Percentiles rank a stretch among this genome's conserved stretches.
Conservation (phyloP, 2,797 vertebrate species). For the Orientallactaga sibirica region DNA sequence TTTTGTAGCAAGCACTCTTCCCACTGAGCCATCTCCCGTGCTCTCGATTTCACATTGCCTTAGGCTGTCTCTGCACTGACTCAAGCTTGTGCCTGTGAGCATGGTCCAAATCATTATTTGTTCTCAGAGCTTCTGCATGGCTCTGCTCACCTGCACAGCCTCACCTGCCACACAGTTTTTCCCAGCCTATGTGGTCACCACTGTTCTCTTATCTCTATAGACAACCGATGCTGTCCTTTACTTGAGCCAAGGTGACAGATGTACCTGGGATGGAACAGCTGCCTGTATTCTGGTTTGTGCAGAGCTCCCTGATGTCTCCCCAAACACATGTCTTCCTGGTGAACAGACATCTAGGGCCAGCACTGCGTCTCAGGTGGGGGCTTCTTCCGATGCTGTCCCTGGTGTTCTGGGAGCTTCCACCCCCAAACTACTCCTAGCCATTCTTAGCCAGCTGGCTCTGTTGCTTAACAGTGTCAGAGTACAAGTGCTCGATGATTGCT, state of each 20-base stretch:
- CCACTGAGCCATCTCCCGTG: neutral
- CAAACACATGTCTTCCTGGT: accelerated
- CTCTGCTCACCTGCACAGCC: accelerated
- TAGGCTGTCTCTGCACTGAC: neutral
- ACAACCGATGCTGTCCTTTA: accelerated
- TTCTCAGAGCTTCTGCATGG: neutral
- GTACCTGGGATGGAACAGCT: neutral
- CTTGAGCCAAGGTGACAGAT: too few relatives aligned
- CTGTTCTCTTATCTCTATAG: neutral
- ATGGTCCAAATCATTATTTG: accelerated
- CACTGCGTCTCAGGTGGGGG: accelerated
- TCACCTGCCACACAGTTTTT: accelerated
- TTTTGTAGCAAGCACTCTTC: neutral
- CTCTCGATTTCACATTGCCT: too few relatives aligned
- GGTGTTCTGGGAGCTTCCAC: too few relatives aligned
- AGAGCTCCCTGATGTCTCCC: accelerated
- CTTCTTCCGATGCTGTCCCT: accelerated
- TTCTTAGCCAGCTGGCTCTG: too few relatives aligned
- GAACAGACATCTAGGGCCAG: accelerated
- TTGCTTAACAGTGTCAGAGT: accelerated
- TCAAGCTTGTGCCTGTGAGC: accelerated
- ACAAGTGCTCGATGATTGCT: accelerated
- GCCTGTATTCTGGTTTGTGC: accelerated
- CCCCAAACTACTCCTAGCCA: accelerated
- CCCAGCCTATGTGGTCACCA: accelerated